These are phyloP conservation scores for Burhinus bistriatus DNA, from an alignment of 2,113 vertebrate species.

Conservation along the genomic window DNA sequence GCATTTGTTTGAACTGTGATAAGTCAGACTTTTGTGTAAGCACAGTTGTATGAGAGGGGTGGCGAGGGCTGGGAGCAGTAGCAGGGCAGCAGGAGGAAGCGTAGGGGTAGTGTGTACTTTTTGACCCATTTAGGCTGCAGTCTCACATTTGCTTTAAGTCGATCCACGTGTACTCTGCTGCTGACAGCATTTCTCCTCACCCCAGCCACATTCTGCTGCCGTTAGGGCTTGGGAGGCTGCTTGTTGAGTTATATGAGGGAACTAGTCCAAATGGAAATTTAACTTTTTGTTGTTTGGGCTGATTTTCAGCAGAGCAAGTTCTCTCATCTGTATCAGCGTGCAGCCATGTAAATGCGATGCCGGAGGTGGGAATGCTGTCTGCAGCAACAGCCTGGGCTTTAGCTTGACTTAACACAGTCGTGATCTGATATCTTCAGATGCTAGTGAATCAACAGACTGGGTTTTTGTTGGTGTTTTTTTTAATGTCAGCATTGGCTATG, in stretches of 20 bases:
- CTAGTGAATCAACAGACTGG: neutral
- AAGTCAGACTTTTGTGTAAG: neutral
- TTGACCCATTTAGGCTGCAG: conserved; percentile 22
- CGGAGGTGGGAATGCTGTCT: neutral
- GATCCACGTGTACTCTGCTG: neutral
- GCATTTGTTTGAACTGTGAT: neutral
- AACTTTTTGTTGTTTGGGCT: neutral
- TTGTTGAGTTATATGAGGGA: neutral
- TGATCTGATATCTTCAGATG: neutral
- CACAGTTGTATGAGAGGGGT: neutral
- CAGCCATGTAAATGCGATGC: neutral
- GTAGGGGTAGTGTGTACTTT: neutral
- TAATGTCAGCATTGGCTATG: neutral
- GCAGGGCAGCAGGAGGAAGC: neutral
- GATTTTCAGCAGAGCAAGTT: neutral
- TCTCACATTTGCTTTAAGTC: neutral
- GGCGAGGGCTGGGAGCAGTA: neutral
- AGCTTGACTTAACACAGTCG: neutral
- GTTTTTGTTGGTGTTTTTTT: neutral
- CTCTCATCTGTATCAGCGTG: neutral
- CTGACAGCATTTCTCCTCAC: conserved; percentile 27
- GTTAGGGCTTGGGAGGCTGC: neutral
- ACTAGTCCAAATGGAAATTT: neutral
- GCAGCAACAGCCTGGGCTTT: neutral
- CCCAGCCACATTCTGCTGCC: neutral